These are phyloP conservation scores for Chironomus tepperi DNA, from an alignment of 1,140 invertebrate genomes.

Conservation along the genomic window DNA sequence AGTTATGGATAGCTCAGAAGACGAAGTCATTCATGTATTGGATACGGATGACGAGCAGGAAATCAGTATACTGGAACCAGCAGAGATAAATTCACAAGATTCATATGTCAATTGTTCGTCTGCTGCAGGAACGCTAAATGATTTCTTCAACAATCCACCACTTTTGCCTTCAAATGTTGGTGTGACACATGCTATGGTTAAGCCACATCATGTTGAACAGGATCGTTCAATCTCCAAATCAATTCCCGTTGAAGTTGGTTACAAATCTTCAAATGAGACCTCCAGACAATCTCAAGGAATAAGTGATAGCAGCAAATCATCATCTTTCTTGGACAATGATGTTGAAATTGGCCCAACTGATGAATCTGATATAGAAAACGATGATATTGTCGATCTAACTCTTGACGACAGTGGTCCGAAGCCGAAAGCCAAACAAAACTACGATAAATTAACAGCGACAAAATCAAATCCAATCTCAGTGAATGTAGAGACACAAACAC, in stretches of 20 bases:
- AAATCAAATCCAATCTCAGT: neutral
- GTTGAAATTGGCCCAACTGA: neutral
- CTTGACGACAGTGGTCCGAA: neutral
- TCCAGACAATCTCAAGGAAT: neutral
- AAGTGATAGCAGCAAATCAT: neutral
- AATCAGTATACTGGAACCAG: neutral
- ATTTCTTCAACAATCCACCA: neutral
- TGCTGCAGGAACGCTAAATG: neutral
- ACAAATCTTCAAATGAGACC: neutral
- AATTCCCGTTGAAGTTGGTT: neutral
- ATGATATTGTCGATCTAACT: neutral
- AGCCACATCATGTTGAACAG: neutral
- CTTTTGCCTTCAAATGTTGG: neutral
- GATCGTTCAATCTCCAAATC: neutral
- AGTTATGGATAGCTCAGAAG: neutral
- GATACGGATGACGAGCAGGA: neutral
- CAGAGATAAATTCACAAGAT: neutral
- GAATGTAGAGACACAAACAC: neutral
- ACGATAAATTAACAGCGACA: neutral
- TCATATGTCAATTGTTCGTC: neutral
- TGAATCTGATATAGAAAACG: neutral
- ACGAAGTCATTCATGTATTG: neutral
- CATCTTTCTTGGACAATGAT: neutral
- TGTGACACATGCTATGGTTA: neutral
- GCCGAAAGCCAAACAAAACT: neutral